Base-by-base conservation (phyloP, 2,888 invertebrate species). In the Craniophora ligustri region DNA sequence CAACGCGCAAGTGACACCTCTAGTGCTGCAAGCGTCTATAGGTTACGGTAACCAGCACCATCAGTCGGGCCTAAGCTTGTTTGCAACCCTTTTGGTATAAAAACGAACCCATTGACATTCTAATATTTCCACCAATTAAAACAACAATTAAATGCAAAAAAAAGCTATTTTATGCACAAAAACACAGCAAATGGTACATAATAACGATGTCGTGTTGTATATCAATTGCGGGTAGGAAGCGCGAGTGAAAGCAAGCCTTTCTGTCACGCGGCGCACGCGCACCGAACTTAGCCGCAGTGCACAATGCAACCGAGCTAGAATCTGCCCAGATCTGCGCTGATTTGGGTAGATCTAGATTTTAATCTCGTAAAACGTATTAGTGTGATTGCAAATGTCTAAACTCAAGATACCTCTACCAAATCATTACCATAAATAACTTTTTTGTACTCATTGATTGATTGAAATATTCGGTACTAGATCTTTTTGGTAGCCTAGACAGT, bases 191-290 rank as follows among this genome's bases (percentile, higher is more conserved):
- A 74, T 69, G 59, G 62, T 73, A 61, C 49, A 79, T 78, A 77
- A 81, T 77, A 38, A 60, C 53, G 47, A 39, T 68, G 76, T 79
- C 79, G 79, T 81, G 78, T 75, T 72, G 72, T 70, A 67, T 72
- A 72, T 72, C 64, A 71, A 74, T 74, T 72, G 67, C 64, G 51
- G 70, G 73, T 60, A 73, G 79, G 82, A 79, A 79, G 67, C 73
- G 72, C 69, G 66, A 64, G 82, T 78, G 83, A 83, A 82, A 84
- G 83, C 76, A 58, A 64, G 50, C 58, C 69, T 73, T 71, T 71
- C 73, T 67, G 77, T 81, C 81, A 81, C 82, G 83, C 70, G 51
- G 67, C 75, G 79, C 83, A 77, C 80, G 81, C 79, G 74, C 79
- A 55, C 40, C 41, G 8, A 36, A 41, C 50, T 66, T 61, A 58